phyloP scores from a whole-genome alignment of 2,797 vertebrate genomes.

The Syngnathus rostellatus region DNA sequence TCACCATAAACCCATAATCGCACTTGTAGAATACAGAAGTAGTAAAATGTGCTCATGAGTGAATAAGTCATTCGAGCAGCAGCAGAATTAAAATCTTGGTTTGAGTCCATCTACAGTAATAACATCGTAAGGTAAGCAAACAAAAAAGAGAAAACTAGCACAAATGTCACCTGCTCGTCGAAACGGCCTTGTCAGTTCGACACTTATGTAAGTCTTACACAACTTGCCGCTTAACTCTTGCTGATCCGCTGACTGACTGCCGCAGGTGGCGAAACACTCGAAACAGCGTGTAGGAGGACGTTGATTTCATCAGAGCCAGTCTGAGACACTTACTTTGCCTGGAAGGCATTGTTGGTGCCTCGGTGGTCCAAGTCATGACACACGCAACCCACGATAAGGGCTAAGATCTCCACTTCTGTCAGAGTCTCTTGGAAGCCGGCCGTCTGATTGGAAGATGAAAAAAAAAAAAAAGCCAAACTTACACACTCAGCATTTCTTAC shows the following conservation, averaged over 20 bases:
- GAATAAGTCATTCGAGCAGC: neutral
- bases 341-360: conserved; percentile 99
- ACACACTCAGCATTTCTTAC: conserved; percentile 9
- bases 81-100: neutral
- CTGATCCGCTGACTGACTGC: conserved; percentile 42
- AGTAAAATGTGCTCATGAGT: neutral
- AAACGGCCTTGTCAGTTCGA: conserved; percentile 39
- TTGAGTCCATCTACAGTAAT: neutral
- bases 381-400: conserved; percentile 93
- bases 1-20: too few species aligned
- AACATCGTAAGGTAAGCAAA: conserved; percentile 12
- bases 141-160: conserved; percentile 6
- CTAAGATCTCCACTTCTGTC: conserved; percentile 92
- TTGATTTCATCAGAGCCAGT: conserved; percentile 1
- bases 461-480: conserved; percentile 24
- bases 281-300: conserved; percentile 30
- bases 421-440: conserved; percentile 96
- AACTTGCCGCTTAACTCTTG: conserved; percentile 41
- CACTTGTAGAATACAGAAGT: too few species aligned
- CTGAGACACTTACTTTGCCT: conserved; percentile 85
- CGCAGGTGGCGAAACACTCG: conserved; percentile 41
- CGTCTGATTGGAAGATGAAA: conserved; percentile 71
- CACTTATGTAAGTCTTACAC: conserved; percentile 50
- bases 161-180: conserved; percentile 15
- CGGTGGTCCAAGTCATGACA: conserved; percentile 99